Conservation (phyloP, 2,113 vertebrate genomes). For the Orycteropus afer region DNA sequence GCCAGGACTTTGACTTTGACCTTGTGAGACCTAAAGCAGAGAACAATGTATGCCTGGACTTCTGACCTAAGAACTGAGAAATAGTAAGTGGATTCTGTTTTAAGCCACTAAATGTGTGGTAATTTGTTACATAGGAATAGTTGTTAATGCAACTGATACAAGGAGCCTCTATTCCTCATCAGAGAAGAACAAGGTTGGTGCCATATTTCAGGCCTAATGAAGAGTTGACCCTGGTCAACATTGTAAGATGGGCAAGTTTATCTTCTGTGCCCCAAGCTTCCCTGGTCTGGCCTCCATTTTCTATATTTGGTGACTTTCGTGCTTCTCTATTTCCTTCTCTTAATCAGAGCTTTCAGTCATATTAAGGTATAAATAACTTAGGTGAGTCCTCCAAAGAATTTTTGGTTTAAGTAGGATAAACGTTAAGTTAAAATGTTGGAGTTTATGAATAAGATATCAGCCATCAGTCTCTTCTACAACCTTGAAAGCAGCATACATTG, state of each 20-base stretch:
- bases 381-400: not conserved
- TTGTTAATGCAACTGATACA: not conserved
- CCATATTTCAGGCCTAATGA: not conserved
- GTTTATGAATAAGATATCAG: not conserved
- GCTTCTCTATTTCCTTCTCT: not conserved
- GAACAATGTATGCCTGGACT: not conserved
- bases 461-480: not conserved
- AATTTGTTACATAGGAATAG: not conserved
- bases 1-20: not conserved
- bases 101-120: not conserved
- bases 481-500: not conserved
- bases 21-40: not conserved
- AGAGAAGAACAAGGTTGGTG: not conserved
- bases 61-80: not conserved
- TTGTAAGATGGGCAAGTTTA: not conserved
- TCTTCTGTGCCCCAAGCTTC: not conserved
- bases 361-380: not conserved
- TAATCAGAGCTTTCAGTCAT: not conserved
- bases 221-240: not conserved
- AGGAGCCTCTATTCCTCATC: not conserved
- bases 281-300: not conserved
- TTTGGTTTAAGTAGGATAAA: slow-evolving; percentile 24
- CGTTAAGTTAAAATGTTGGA: not conserved
- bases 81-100: not conserved
- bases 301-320: not conserved